These are phyloP conservation scores for Hapalemur alaotrensis DNA, from an alignment of 2,797 vertebrate species.

Conservation along the genomic window DNA sequence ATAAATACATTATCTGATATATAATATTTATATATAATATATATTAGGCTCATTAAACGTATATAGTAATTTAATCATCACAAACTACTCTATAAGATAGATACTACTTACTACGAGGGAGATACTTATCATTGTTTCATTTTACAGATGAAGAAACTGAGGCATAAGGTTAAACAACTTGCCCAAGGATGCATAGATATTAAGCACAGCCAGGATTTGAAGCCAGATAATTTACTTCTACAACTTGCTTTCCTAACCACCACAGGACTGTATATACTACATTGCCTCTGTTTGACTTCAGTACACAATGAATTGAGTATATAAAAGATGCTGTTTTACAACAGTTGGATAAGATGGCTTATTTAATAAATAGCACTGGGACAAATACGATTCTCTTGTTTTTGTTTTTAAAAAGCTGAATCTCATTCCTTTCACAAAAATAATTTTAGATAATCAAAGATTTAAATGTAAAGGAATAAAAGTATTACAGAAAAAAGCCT, in stretches of 20 bases:
- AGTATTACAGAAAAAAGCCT: neutral
- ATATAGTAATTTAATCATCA: neutral
- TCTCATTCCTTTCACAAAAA: neutral
- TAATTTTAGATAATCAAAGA: neutral
- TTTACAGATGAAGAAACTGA: slow-evolving; percentile 3
- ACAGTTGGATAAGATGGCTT: neutral
- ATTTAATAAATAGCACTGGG: neutral
- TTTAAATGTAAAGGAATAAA: neutral
- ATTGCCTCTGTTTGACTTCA: neutral
- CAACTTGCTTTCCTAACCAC: neutral
- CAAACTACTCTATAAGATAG: neutral
- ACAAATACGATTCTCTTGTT: neutral
- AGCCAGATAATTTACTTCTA: neutral
- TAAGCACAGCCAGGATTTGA: neutral
- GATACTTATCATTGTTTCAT: neutral
- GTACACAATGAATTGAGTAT: neutral
- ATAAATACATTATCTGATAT: neutral
- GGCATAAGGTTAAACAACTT: neutral
- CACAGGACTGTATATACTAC: neutral
- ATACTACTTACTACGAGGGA: neutral
- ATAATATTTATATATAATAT: neutral
- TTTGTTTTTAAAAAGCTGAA: neutral
- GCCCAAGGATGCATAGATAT: neutral
- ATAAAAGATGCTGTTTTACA: neutral
- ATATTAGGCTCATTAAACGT: neutral